Evolutionary conservation across 2,797 vertebrate genomes (phyloP).

Genomic region (Notolabrus celidotus): DNA sequence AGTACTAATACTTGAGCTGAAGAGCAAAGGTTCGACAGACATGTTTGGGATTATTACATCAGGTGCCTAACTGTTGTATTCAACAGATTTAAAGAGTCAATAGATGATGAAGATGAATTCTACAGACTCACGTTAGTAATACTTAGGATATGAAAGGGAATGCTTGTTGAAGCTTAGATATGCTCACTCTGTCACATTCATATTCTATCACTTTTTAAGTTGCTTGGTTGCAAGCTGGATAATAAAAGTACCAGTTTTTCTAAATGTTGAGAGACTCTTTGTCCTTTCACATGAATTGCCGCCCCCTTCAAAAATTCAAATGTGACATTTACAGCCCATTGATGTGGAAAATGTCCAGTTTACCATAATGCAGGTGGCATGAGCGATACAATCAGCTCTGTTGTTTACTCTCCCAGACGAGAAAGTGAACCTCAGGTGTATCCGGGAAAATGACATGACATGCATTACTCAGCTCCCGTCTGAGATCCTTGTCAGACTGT

Average conservation of each 20-base stretch:
- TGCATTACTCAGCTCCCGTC: slow-evolving; percentile 73
- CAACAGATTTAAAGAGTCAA: slow-evolving; percentile 31
- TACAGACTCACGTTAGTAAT: slow-evolving; percentile 58
- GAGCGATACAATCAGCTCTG: slow-evolving; percentile 65
- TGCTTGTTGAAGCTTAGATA: slow-evolving; percentile 58
- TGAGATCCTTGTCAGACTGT: slow-evolving; percentile 79
- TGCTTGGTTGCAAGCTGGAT: slow-evolving; percentile 73
- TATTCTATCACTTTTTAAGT: slow-evolving; percentile 73
- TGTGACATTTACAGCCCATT: slow-evolving; percentile 74
- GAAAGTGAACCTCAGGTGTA: slow-evolving; percentile 71
- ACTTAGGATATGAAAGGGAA: slow-evolving; percentile 54
- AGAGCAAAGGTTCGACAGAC: slow-evolving; percentile 38
- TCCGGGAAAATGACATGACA: slow-evolving; percentile 77
- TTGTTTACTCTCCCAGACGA: slow-evolving; percentile 52
- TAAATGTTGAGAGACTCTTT: slow-evolving; percentile 57
- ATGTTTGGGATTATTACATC: slow-evolving; percentile 50
- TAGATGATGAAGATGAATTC: slow-evolving; percentile 48
- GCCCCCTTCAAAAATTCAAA: slow-evolving; percentile 64
- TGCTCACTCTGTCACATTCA: slow-evolving; percentile 61
- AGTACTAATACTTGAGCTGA: slow-evolving; percentile 45
- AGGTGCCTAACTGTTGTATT: slow-evolving; percentile 59
- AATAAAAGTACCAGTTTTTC: slow-evolving; percentile 77
- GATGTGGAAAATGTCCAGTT: slow-evolving; percentile 73
- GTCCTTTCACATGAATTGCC: slow-evolving; percentile 62
- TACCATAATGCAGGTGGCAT: slow-evolving; percentile 67